Base-by-base conservation (phyloP, 64 coral and sea anemone species). In the Stylophora pistillata region DNA sequence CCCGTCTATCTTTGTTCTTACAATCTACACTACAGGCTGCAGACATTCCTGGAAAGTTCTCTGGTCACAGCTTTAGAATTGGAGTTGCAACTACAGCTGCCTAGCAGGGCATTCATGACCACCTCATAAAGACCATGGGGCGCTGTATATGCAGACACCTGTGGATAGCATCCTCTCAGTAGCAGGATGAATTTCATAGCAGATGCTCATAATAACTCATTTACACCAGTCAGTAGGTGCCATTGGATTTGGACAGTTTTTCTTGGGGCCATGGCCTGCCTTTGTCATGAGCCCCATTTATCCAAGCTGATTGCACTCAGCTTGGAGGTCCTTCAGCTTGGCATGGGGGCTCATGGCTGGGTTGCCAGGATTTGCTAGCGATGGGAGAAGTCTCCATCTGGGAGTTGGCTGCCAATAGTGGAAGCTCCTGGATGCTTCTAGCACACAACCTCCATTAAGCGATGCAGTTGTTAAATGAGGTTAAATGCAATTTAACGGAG, bases 291-390 rank as follows among this genome's bases (percentile, higher is more conserved):
- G 64, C 64, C 64, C 64, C 64, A 21, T n/a, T 68, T 68, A 21
- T 21, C 64, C 17, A 68, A n/a, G 17, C 64, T 68, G 64, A n/a
- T n/a, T 68, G 17, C 5, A 4, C 26, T 68, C 26, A 4, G 64
- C 64, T 68, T n/a, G 64, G 64, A 68, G 64, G 64, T 68, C 64
- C 64, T 68, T n/a, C n/a, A n/a, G n/a, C n/a, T n/a, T n/a, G n/a
- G n/a, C n/a, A n/a, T 47, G 37, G 37, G 37, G 37, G 37, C 37
- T 47, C 37, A 47, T 47, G 37, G 37, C 37, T 47, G 37, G 37
- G 37, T 47, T 47, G 37, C 37, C 37, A 47, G 37, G 37, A 47
- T 47, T 47, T 47, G 37, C 37, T 1, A 47, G 37, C 37, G 7
- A 47, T 47, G 37, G 37, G 37, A 47, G 37, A 47, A 47, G 37